phyloP scores from a whole-genome alignment of 2,113 vertebrate species.

The Phalacrocorax aristotelis region DNA sequence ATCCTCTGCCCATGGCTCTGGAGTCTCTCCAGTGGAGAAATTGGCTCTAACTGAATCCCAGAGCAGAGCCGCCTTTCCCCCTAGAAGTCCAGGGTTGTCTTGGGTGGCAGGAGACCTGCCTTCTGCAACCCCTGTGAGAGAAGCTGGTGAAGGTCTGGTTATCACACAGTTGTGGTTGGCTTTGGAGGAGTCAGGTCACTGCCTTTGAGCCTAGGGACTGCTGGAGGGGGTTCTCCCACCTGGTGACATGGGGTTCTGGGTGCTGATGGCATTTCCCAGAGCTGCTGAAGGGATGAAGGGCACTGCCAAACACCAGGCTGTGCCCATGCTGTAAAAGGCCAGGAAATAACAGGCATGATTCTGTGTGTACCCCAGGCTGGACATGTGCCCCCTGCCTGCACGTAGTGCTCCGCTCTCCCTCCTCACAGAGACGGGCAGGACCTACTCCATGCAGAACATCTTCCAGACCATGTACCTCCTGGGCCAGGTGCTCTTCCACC shows the following conservation, averaged over 20 bases:
- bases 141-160: neutral
- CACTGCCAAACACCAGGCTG: neutral
- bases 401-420: neutral
- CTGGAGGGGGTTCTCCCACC: neutral
- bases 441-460: constrained; percentile 58
- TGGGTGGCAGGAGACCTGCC: neutral
- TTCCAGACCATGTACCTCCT: constrained; percentile 45
- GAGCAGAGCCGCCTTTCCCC: neutral
- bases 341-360: neutral
- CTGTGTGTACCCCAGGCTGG: constrained; percentile 13
- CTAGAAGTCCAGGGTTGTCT: neutral
- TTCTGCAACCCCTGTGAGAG: neutral
- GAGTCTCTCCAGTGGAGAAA: neutral
- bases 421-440: neutral
- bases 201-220: neutral
- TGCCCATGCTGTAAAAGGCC: rapidly evolving
- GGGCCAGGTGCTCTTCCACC: constrained; percentile 39
- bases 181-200: neutral
- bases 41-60: neutral
- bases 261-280: neutral
- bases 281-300: neutral
- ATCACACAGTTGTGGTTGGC: neutral
- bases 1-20: neutral
- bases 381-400: neutral
- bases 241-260: neutral